These are phyloP conservation scores for Hapalemur alaotrensis DNA, from an alignment of 2,797 vertebrate species.

Conservation along the genomic window DNA sequence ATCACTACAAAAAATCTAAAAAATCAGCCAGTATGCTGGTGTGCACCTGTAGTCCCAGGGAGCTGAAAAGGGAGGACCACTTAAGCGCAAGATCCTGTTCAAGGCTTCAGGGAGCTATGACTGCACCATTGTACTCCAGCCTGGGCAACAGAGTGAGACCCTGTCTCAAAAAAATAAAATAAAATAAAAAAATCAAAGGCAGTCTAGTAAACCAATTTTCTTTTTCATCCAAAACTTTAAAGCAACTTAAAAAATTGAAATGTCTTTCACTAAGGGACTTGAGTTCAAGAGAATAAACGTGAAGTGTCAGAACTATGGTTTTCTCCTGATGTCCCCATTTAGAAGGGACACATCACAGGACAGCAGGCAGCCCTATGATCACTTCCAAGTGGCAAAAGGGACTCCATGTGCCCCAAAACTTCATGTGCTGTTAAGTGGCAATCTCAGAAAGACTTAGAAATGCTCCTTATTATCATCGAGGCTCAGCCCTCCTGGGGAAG, in stretches of 20 bases:
- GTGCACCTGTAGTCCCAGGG: too few species aligned
- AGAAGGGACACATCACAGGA: not conserved
- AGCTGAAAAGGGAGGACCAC: too few species aligned
- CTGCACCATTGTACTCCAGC: not conserved
- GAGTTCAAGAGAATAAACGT: not conserved
- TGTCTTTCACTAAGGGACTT: fast-evolving
- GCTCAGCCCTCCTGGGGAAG: not conserved
- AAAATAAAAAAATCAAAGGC: not conserved
- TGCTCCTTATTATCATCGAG: fast-evolving
- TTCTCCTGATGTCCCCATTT: too few species aligned
- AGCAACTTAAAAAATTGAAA: not conserved
- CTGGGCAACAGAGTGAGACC: not conserved
- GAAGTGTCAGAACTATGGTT: too few species aligned
- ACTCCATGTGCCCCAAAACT: not conserved
- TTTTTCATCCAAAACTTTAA: not conserved
- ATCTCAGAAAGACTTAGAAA: not conserved
- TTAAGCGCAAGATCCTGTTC: not conserved
- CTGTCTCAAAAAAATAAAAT: too few species aligned
- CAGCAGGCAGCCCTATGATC: not conserved
- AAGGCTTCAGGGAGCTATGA: not conserved
- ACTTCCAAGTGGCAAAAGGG: not conserved
- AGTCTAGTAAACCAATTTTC: not conserved
- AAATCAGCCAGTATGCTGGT: too few species aligned
- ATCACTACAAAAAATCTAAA: too few species aligned
- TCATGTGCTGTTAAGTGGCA: not conserved